phyloP scores from a whole-genome alignment of 2,113 vertebrate genomes.

The Anhinga rufa region DNA sequence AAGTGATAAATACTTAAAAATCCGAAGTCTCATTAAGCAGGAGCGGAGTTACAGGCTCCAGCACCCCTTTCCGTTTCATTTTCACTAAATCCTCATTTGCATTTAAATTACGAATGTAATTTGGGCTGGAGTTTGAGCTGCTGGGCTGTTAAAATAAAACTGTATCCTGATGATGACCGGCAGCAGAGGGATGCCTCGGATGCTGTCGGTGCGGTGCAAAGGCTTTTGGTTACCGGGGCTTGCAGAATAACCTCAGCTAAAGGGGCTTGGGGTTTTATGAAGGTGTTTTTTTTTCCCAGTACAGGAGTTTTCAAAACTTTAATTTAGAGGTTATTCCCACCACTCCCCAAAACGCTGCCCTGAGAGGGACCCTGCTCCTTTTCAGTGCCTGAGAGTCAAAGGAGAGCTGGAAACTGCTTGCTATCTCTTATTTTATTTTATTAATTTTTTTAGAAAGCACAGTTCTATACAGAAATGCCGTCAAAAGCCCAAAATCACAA shows the following conservation, averaged over 20 bases:
- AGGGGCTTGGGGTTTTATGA: neutral
- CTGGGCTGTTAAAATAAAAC: neutral
- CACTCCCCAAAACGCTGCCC: neutral
- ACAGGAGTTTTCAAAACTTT: neutral
- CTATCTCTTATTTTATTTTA: neutral
- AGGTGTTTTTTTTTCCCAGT: neutral
- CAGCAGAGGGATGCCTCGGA: neutral
- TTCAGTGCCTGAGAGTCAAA: neutral
- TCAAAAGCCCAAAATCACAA: rapidly evolving
- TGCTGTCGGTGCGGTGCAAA: rapidly evolving
- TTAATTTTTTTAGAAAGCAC: neutral
- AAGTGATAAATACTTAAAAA: neutral
- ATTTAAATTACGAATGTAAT: slow-evolving; percentile 17
- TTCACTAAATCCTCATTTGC: neutral
- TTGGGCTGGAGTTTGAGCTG: neutral
- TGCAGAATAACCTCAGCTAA: neutral
- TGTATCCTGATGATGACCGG: neutral
- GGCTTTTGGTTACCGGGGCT: neutral
- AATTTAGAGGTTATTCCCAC: neutral
- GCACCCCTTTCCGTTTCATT: neutral
- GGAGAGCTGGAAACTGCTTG: neutral
- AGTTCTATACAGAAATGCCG: neutral
- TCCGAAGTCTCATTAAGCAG: neutral
- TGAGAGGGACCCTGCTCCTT: neutral
- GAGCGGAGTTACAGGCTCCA: neutral